Percentiles rank a stretch among this genome's conserved stretches.
These are phyloP conservation scores for Misgurnus anguillicaudatus DNA, from an alignment of 2,113 vertebrate genomes.

Conservation along the genomic window DNA sequence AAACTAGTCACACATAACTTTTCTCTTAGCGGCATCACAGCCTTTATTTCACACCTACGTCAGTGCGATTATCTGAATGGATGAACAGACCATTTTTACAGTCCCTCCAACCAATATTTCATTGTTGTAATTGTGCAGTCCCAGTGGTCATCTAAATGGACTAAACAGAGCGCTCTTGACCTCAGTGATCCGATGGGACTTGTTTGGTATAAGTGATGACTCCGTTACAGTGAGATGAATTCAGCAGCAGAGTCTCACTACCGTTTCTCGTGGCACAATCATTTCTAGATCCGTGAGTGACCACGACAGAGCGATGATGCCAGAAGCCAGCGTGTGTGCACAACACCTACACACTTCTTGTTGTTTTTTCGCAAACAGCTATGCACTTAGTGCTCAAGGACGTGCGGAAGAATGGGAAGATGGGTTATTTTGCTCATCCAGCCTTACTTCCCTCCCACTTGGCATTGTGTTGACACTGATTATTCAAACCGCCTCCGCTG, in stretches of 20 bases:
- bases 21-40: background rate
- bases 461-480: conserved; percentile 43
- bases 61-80: background rate
- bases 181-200: conserved; percentile 39
- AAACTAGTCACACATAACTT: conserved; percentile 23
- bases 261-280: background rate
- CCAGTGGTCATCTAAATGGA: conserved; percentile 60
- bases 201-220: conserved; percentile 35
- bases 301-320: background rate
- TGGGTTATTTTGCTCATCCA: conserved; percentile 37
- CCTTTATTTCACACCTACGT: conserved; percentile 3
- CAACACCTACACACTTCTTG: background rate
- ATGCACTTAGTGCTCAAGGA: conserved; percentile 5
- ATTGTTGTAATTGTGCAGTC: conserved; percentile 59
- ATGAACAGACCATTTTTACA: background rate
- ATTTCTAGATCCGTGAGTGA: background rate
- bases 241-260: conserved; percentile 18
- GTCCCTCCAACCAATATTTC: conserved; percentile 33
- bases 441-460: conserved; percentile 30
- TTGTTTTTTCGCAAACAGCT: conserved; percentile 11
- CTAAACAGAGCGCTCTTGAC: conserved; percentile 49
- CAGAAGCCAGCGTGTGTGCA: background rate
- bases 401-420: background rate
- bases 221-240: conserved; percentile 29
- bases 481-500: conserved; percentile 46